Percentiles rank a stretch among this genome's conserved stretches.
phyloP scores from a whole-genome alignment of 2,888 invertebrate genomes.

The Nezara viridula region DNA sequence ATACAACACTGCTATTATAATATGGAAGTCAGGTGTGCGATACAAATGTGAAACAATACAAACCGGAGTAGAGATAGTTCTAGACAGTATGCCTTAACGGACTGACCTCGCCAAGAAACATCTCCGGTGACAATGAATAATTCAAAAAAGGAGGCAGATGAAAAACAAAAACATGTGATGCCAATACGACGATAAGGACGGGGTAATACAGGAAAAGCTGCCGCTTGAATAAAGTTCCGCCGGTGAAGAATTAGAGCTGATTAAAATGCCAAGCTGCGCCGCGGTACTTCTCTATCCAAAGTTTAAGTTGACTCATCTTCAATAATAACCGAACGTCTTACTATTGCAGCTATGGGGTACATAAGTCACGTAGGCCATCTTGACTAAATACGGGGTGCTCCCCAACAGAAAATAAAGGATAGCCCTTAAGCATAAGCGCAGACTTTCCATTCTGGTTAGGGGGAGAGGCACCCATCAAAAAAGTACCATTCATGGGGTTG shows the following conservation, averaged over 20 bases:
- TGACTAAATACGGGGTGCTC: neutral
- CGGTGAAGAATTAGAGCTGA: neutral
- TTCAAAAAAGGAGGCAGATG: neutral
- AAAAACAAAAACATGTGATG: slow-evolving; percentile 36
- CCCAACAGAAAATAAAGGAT: no score
- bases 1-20: neutral
- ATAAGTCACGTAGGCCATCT: neutral
- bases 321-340: neutral
- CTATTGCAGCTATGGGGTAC: neutral
- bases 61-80: neutral
- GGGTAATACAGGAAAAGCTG: slow-evolving; percentile 15
- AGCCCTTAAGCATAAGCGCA: no score
- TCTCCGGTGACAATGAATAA: slow-evolving; percentile 18
- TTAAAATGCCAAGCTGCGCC: neutral
- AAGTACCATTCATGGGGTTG: no score
- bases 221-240: neutral
- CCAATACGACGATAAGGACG: neutral
- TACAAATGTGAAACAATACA: neutral
- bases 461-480: no score
- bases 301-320: slow-evolving; percentile 7
- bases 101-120: neutral
- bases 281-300: neutral
- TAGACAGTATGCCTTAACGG: neutral
- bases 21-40: neutral
- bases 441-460: no score